These are phyloP conservation scores for Nannoperca australis DNA, from an alignment of 2,797 vertebrate genomes.

Conservation along the genomic window DNA sequence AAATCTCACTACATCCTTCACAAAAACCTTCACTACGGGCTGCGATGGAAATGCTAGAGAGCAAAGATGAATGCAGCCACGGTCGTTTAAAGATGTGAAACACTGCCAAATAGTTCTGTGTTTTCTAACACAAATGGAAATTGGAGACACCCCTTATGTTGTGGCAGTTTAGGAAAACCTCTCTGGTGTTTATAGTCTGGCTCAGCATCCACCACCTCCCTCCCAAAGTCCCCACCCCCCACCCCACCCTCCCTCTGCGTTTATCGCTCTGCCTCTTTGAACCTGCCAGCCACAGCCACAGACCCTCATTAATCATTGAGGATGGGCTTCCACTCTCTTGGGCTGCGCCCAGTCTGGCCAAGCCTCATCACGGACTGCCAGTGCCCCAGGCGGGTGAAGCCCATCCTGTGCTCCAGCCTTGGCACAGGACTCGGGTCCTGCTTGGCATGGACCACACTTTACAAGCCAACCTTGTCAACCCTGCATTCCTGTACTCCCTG, in stretches of 20 bases:
- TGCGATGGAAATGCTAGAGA: constrained; percentile 6
- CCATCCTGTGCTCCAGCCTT: constrained; percentile 69
- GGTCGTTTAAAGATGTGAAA: constrained; percentile 28
- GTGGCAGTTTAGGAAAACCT: constrained; percentile 28
- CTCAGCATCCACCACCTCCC: neutral
- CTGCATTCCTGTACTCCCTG: constrained; percentile 59
- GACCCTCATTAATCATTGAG: constrained; percentile 70
- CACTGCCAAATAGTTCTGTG: constrained; percentile 25
- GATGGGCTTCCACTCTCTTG: constrained; percentile 45
- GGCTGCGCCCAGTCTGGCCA: constrained; percentile 57
- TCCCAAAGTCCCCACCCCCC: neutral
- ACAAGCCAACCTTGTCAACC: constrained; percentile 57
- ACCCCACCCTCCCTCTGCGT: neutral
- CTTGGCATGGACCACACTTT: constrained; percentile 62
- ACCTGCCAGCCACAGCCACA: constrained; percentile 50
- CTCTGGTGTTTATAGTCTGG: constrained; percentile 17
- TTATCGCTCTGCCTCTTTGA: constrained; percentile 46
- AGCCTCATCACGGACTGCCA: constrained; percentile 46
- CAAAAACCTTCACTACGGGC: constrained; percentile 5
- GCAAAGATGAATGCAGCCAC: neutral
- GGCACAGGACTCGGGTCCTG: constrained; percentile 56
- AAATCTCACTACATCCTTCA: constrained; percentile 12
- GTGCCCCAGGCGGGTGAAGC: constrained; percentile 59
- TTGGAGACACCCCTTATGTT: constrained; percentile 10
- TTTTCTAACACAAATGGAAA: constrained; percentile 48